Base-by-base conservation (phyloP, 2,888 invertebrate genomes). In the Chaetogeoica ovagalla region DNA sequence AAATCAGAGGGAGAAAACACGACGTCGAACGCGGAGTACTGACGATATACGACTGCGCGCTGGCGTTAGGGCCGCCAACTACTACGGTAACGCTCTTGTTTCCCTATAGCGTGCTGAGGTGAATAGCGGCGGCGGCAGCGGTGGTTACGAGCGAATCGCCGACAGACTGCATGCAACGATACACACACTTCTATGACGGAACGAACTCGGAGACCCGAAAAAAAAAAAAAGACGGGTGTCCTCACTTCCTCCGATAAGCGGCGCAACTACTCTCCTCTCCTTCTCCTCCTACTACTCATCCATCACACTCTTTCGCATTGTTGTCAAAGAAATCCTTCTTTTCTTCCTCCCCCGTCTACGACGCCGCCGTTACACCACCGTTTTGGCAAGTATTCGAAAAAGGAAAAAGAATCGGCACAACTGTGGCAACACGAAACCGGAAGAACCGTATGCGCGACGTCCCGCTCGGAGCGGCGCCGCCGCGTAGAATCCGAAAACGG, bases 101-200 rank as follows among this genome's bases (percentile, higher is more conserved):
- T 77, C 71, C 71, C 52, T 63, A 55, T 48, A 62, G 55, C 39
- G 70, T 62, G 39, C 48, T 30, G 48, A 48, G 13, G 43, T 9
- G 43, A 3, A 9, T 9, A 7, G 43, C 43, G 43, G 15, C 48
- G 48, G n/a, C 66, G 62, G n/a, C 57, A 55, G 77, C 71, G 71
- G 71, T 79, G 70, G 71, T 65, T 79, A 63, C 79, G 70, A 15
- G 65, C 62, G 57, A 79, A 79, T 65, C 63, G 79, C 37, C 69
- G 77, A 39, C 76, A 30, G 48, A 77, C 79, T 71, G 71, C 63
- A 71, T 79, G 79, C 79, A 79, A 79, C 71, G 79, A 30, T 71
- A 71, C 79, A 79, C 70, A 71, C 79, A 79, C 70, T 70, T 71
- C 55, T 63, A 71, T 4, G 30, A 30, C 30, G 30, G 30, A 30